A percentile compares a stretch with the other conserved stretches of the same genome.
Conservation (phyloP, 1,140 invertebrate genomes). For the Pteromalus puparum region DNA sequence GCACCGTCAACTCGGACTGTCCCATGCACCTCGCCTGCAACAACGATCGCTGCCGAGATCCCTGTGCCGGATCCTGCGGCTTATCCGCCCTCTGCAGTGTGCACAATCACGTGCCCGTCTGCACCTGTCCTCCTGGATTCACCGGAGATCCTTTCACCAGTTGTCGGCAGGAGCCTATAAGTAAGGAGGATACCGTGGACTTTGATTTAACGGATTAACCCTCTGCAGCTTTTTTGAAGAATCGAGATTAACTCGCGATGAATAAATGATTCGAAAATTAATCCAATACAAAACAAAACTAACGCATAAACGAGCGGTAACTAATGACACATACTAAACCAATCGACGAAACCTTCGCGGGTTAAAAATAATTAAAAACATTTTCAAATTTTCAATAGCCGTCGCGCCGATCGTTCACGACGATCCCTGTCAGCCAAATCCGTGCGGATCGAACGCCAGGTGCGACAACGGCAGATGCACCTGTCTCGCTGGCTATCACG, state of each 20-base stretch:
- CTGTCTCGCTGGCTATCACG: slow-evolving; percentile 80
- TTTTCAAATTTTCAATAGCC: slow-evolving; percentile 17
- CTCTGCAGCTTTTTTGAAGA: background rate
- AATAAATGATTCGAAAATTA: background rate
- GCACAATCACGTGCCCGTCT: slow-evolving; percentile 73
- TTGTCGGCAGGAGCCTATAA: slow-evolving; percentile 64
- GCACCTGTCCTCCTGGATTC: slow-evolving; percentile 73
- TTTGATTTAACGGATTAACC: too few relatives aligned
- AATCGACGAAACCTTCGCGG: background rate
- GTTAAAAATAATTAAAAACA: background rate
- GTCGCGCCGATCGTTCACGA: background rate
- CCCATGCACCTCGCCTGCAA: slow-evolving; percentile 73
- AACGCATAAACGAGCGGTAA: background rate
- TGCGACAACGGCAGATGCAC: slow-evolving; percentile 81
- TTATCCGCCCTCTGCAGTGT: slow-evolving; percentile 76
- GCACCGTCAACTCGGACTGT: slow-evolving; percentile 75
- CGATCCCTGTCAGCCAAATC: slow-evolving; percentile 57
- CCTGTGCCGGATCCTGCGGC: slow-evolving; percentile 77
- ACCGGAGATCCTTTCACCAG: slow-evolving; percentile 75
- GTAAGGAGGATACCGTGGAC: background rate
- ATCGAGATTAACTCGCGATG: background rate
- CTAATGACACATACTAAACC: background rate
- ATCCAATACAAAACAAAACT: background rate
- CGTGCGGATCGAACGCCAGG: slow-evolving; percentile 83
- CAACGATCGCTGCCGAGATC: slow-evolving; percentile 75